Conservation (phyloP, 2,113 vertebrate genomes). For the Leucoraja erinaceus region DNA sequence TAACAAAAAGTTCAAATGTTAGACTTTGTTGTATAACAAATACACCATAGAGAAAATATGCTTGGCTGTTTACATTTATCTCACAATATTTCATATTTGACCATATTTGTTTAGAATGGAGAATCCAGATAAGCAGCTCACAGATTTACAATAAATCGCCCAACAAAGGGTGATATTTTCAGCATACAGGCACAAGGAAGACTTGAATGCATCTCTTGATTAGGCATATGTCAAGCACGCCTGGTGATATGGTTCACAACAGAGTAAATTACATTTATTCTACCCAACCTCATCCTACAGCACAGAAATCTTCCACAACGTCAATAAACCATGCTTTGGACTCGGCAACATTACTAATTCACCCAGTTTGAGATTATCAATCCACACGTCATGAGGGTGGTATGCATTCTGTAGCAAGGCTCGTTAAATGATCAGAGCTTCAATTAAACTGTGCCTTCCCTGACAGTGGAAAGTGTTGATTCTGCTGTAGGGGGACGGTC, state of each 20-base stretch:
- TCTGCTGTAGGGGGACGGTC: too few relatives aligned
- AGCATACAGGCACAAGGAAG: background rate
- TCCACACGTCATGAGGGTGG: background rate
- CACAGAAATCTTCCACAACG: background rate
- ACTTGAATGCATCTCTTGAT: background rate
- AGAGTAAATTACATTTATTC: background rate
- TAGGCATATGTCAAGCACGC: background rate
- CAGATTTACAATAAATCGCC: background rate
- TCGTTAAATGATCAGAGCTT: background rate
- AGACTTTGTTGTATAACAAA: background rate
- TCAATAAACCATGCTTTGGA: background rate
- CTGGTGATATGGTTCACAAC: background rate
- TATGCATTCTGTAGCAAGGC: background rate
- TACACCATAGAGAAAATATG: background rate
- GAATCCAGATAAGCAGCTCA: background rate
- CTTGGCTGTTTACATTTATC: background rate
- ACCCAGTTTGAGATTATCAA: background rate
- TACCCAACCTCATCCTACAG: background rate
- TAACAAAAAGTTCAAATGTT: constrained; percentile 15
- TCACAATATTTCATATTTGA: background rate
- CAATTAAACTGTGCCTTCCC: too few relatives aligned
- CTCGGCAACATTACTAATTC: background rate
- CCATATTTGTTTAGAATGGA: background rate
- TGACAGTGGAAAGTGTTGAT: too few relatives aligned
- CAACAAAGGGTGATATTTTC: background rate